Evolutionary conservation across 2,113 vertebrate genomes (phyloP).

Genomic region (Myotis brandtii): DNA sequence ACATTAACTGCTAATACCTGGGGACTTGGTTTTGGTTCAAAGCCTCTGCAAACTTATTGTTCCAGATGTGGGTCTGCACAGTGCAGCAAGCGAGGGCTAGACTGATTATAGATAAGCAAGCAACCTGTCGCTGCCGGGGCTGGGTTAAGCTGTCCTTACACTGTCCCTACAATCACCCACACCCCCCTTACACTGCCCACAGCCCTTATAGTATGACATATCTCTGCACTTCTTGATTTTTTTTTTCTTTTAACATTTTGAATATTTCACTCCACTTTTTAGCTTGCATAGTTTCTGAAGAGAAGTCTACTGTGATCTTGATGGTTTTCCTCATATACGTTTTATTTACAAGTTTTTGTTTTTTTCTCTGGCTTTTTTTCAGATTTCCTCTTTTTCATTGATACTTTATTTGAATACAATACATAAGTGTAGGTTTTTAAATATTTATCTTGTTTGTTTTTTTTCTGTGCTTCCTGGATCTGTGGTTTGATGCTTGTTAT

Average conservation of each 20-base stretch:
- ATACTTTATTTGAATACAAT: neutral
- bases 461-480: neutral
- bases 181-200: too few species aligned
- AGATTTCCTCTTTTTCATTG: neutral
- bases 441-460: neutral
- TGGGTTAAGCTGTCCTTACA: too few species aligned
- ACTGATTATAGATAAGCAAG: too few species aligned
- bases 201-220: neutral
- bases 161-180: too few species aligned
- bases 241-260: constrained; percentile 36
- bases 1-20: too few species aligned
- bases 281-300: neutral
- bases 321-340: neutral
- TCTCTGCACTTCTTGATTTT: neutral
- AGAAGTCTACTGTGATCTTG: constrained; percentile 18
- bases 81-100: too few species aligned
- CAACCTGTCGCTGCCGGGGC: too few species aligned
- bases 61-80: too few species aligned
- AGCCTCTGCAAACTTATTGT: too few species aligned
- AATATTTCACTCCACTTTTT: neutral
- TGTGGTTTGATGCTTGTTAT: neutral
- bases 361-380: neutral
- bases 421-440: neutral
- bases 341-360: neutral
- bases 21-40: too few species aligned